Conservation (phyloP, 2,888 invertebrate species). For the Chorisops tibialis region DNA sequence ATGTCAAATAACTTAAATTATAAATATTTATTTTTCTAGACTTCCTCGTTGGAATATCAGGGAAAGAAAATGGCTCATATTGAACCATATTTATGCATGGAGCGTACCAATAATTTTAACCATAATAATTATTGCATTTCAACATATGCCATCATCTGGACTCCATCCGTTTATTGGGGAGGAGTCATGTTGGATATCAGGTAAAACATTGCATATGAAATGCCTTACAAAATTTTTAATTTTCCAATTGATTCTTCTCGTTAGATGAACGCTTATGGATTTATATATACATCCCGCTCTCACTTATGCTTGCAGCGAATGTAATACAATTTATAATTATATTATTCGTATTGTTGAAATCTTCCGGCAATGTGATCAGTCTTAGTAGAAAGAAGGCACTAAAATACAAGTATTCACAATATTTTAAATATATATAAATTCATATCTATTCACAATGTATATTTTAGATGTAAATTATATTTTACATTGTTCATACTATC, state of each 20-base stretch:
- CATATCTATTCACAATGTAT: not conserved
- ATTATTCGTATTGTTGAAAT: conserved; percentile 57
- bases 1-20: conserved; percentile 43
- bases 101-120: conserved; percentile 52
- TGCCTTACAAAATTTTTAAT: no score
- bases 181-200: conserved; percentile 62
- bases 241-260: no score
- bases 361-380: conserved; percentile 54
- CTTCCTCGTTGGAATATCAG: conserved; percentile 39
- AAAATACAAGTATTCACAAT: conserved; percentile 55
- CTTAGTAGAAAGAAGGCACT: conserved; percentile 56
- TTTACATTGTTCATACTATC: conserved; percentile 65
- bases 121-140: conserved; percentile 46
- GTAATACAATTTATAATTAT: conserved; percentile 60
- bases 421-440: not conserved
- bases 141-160: conserved; percentile 40
- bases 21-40: conserved; percentile 23
- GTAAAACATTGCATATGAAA: no score
- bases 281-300: conserved; percentile 68
- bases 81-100: conserved; percentile 54
- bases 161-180: conserved; percentile 57
- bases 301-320: conserved; percentile 58
- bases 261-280: no score
- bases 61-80: conserved; percentile 38
- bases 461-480: conserved; percentile 60